A percentile compares a stretch with the other conserved stretches of the same genome.
These are phyloP conservation scores for Lophotis ruficrista DNA, from an alignment of 2,113 vertebrate species.

Conservation along the genomic window DNA sequence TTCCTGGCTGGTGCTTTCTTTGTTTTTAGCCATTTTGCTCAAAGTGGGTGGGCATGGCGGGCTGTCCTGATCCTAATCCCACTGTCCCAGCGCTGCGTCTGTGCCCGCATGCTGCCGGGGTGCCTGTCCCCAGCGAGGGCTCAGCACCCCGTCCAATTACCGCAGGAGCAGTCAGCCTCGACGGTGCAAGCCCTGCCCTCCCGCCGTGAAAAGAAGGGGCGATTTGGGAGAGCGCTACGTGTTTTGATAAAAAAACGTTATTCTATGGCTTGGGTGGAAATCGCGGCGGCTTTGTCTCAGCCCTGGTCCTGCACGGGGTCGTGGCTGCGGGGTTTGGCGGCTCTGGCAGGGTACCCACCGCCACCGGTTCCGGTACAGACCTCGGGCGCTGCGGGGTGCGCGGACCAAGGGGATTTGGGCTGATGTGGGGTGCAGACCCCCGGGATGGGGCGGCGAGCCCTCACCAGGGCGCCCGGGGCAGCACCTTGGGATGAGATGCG, in stretches of 20 bases:
- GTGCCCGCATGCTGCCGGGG: background rate
- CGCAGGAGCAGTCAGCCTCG: fast-evolving
- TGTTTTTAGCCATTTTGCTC: background rate
- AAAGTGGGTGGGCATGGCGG: too few species aligned
- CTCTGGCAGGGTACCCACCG: too few species aligned
- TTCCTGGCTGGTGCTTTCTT: background rate
- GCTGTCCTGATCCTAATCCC: too few species aligned
- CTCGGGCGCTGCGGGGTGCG: too few species aligned
- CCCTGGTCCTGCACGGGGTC: background rate
- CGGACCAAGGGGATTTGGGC: too few species aligned
- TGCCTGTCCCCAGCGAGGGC: background rate
- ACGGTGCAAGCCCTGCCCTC: background rate
- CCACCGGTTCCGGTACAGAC: too few species aligned
- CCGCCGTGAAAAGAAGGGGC: background rate
- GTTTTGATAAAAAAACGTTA: background rate
- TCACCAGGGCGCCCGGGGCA: background rate
- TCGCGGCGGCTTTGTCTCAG: background rate
- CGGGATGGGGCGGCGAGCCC: background rate
- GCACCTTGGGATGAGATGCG: too few species aligned
- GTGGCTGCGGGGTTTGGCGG: background rate
- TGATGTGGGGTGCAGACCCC: too few species aligned
- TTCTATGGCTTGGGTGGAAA: background rate
- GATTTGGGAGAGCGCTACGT: background rate
- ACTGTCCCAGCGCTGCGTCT: background rate
- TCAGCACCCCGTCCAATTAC: background rate